These are phyloP conservation scores for Drosophila atroscutellata DNA, from an alignment of 2,888 invertebrate genomes.

Conservation along the genomic window DNA sequence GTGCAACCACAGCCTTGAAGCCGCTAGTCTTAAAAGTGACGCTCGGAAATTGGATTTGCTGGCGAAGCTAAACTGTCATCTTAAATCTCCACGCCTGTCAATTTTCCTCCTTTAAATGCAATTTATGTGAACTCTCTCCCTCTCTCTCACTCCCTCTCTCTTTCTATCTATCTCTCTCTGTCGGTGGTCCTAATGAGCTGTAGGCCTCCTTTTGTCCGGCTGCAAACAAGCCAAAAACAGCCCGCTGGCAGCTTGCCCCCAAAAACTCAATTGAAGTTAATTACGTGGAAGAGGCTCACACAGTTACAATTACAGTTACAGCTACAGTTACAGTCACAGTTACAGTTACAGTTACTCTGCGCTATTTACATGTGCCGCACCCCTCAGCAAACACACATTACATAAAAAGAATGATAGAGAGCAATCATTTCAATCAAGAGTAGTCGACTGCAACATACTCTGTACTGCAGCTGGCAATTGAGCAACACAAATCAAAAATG, in stretches of 20 bases:
- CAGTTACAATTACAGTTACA: slow-evolving; percentile 35
- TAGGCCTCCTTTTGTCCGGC: slow-evolving; percentile 31
- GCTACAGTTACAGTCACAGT: slow-evolving; percentile 27
- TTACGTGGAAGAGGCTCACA: slow-evolving; percentile 68
- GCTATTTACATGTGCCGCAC: slow-evolving; percentile 54
- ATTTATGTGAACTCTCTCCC: slow-evolving; percentile 62
- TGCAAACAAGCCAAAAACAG: slow-evolving; percentile 56
- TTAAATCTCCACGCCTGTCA: slow-evolving; percentile 72
- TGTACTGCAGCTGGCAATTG: background rate
- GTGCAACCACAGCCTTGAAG: slow-evolving; percentile 68
- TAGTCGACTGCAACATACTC: slow-evolving; percentile 7
- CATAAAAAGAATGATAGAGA: slow-evolving; percentile 1
- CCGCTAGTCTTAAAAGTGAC: slow-evolving; percentile 61
- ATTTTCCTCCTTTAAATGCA: slow-evolving; percentile 65
- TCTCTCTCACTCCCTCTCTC: background rate
- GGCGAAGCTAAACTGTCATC: slow-evolving; percentile 51
- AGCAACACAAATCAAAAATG: no score
- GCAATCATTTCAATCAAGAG: background rate
- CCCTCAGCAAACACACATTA: slow-evolving; percentile 7
- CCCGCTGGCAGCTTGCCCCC: slow-evolving; percentile 69
- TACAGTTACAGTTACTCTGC: slow-evolving; percentile 35
- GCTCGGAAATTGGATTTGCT: slow-evolving; percentile 77
- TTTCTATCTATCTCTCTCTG: background rate
- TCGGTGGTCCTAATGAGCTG: slow-evolving; percentile 61
- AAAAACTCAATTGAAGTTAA: slow-evolving; percentile 70